Evolutionary conservation across 1,140 invertebrate genomes (phyloP), one percentile per base, ranked within the genome.

Genomic region (Battus philenor): DNA sequence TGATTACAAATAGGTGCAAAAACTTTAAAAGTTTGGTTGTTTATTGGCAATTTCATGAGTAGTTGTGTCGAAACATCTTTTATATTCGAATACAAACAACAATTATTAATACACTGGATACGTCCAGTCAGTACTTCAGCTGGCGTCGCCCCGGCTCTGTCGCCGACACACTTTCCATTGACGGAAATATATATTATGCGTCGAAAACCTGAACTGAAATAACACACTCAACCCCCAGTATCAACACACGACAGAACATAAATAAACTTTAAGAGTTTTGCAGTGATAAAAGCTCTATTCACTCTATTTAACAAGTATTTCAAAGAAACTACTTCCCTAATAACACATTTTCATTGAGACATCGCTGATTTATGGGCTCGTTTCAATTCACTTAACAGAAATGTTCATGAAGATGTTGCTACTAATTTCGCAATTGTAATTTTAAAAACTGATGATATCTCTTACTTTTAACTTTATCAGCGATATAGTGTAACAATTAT

Each of bases 121-220:
- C n/a, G n/a, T n/a, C n/a, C n/a, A n/a, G n/a, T n/a, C n/a, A n/a
- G 15, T 36, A 36, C 8, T 36, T 36, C 16, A 55, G 15, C 24
- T 10, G 53, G 54, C 60, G 66, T 48, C 65, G 47, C 22, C 13
- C n/a, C 50, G 61, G 45, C 61, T 55, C 36, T 51, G 38, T 18
- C 50, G 43, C 51, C 61, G 64, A 59, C 67, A 68, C 58, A 66
- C 50, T 66, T 68, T 70, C 62, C 70, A 70, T 74, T 70, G 69
- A 73, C 67, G 51, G 67, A 54, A 32, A 22, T 34, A n/a, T n/a
- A 34, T 46, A 51, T 56, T 48, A 39, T 32, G 38, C 43, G 24
- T 38, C 46, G 45, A 49, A 46, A 46, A 41, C 34, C 12, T 22
- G 13, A 16, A 26, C 34, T 13, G 15, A 48, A 36, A 46, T 36